These are phyloP conservation scores for Clupea harengus DNA, from an alignment of 2,113 vertebrate genomes.

Conservation along the genomic window DNA sequence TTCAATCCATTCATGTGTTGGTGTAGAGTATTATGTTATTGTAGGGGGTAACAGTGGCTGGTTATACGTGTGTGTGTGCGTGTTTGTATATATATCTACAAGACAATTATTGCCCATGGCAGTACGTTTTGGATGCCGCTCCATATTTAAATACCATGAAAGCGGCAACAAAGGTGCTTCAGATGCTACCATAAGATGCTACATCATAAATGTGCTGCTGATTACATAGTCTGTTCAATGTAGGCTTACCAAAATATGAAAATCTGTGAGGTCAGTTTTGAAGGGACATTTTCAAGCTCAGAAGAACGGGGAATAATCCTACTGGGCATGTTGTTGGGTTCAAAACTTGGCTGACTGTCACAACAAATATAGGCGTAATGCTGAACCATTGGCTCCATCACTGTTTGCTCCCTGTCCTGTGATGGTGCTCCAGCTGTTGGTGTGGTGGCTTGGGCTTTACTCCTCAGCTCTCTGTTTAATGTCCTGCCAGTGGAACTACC, in stretches of 20 bases:
- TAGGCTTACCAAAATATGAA: not conserved
- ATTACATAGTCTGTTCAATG: not conserved
- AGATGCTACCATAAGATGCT: not conserved
- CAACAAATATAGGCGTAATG: not conserved
- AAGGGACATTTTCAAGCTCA: not conserved
- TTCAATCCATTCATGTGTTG: not conserved
- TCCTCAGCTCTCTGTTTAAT: not conserved
- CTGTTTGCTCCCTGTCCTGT: not conserved
- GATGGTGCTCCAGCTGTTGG: not conserved
- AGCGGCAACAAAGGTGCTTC: not conserved
- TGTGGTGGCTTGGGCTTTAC: not conserved
- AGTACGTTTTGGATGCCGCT: not conserved
- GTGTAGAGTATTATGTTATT: not conserved
- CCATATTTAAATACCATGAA: not conserved
- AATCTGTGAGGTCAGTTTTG: not conserved
- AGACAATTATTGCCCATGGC: not conserved
- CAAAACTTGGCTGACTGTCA: not conserved
- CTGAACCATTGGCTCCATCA: not conserved
- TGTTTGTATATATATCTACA: too few species aligned
- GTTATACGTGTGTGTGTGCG: not conserved
- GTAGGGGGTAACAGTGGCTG: not conserved
- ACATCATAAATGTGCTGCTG: not conserved
- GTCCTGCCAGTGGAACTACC: not conserved
- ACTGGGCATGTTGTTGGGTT: not conserved
- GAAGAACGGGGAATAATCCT: not conserved